phyloP scores from a whole-genome alignment of 2,888 invertebrate species.

The Kryphioiulus occultus region DNA sequence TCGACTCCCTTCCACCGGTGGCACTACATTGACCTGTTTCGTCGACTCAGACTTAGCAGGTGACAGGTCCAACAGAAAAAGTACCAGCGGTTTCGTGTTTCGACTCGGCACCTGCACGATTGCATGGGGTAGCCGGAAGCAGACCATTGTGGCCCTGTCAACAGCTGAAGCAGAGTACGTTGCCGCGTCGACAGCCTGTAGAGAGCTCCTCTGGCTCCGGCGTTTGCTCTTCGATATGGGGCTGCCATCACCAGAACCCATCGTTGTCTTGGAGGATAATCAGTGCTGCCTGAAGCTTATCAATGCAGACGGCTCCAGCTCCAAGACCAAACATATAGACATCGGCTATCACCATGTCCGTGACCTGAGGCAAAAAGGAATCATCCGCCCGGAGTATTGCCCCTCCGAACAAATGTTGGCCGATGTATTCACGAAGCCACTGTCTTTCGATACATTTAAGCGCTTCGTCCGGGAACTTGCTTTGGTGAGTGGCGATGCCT shows the following conservation, averaged over 20 bases:
- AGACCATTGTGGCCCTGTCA: neutral
- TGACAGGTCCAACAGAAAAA: slow-evolving; percentile 55
- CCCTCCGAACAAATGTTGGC: neutral
- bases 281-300: neutral
- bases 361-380: neutral
- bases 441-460: neutral
- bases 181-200: neutral
- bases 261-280: too few relatives aligned
- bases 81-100: slow-evolving; percentile 55
- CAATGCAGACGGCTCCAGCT: too few relatives aligned
- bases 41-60: slow-evolving; percentile 59
- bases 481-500: neutral
- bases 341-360: neutral
- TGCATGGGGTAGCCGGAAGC: neutral
- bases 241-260: too few relatives aligned
- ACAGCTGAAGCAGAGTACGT: slow-evolving; percentile 26
- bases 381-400: neutral
- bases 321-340: neutral
- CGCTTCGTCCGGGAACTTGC: neutral
- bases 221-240: too few relatives aligned
- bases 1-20: neutral
- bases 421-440: neutral
- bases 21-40: neutral
- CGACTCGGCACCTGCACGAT: neutral
- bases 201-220: too few relatives aligned